These are phyloP conservation scores for Therioaphis trifolii DNA, from an alignment of 2,888 invertebrate species.

Conservation along the genomic window DNA sequence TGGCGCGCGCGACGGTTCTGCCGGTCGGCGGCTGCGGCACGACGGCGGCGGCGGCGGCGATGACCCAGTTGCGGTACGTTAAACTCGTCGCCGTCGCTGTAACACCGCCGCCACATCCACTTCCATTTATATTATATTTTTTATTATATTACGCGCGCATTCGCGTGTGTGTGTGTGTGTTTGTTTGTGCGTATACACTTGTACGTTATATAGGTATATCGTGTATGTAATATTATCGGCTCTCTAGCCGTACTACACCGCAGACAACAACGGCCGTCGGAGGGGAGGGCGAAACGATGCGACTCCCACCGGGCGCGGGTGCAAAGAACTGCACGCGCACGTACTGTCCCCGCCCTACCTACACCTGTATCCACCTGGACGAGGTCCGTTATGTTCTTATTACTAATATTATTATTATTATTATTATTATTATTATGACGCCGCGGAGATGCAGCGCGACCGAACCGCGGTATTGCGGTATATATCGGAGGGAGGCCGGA, in stretches of 20 bases:
- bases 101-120: slow-evolving; percentile 25
- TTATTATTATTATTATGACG: background rate
- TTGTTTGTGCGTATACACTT: background rate
- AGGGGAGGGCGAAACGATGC: background rate
- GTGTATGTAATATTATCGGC: background rate
- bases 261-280: background rate
- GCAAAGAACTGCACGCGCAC: slow-evolving; percentile 50
- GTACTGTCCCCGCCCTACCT: background rate
- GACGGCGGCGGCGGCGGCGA: slow-evolving; percentile 9
- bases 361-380: background rate
- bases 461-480: background rate
- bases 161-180: background rate
- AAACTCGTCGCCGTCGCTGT: slow-evolving; percentile 43
- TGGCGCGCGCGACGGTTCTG: slow-evolving; percentile 52
- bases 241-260: background rate
- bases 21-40: slow-evolving; percentile 13
- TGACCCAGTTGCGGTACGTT: slow-evolving; percentile 61
- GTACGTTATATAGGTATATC: background rate
- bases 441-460: slow-evolving; percentile 12
- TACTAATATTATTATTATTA: too few species aligned
- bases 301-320: slow-evolving; percentile 24
- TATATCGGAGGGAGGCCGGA: background rate
- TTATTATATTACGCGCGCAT: background rate
- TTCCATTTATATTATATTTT: background rate
- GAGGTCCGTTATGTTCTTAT: slow-evolving; percentile 47